A percentile compares a stretch with the other conserved stretches of the same genome.
These are phyloP conservation scores for Euglossa dilemma DNA, from an alignment of 1,140 invertebrate species.

Conservation along the genomic window DNA sequence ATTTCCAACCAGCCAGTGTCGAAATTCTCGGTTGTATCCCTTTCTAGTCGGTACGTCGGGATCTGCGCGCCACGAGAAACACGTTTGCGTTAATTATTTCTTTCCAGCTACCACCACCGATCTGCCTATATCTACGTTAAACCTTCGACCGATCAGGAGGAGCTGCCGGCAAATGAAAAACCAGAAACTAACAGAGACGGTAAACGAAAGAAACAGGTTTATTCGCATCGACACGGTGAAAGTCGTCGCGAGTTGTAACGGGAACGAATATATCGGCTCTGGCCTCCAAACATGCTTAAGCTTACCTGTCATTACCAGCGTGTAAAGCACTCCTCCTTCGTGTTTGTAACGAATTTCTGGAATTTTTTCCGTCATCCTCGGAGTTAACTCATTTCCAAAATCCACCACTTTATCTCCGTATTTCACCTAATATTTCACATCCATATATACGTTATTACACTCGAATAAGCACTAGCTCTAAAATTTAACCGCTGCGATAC, in stretches of 20 bases:
- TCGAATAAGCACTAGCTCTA: not conserved
- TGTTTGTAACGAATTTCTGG: conserved; percentile 81
- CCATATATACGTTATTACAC: not conserved
- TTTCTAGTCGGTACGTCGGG: conserved; percentile 85
- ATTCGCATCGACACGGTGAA: conserved; percentile 48
- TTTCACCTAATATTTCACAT: conserved; percentile 72
- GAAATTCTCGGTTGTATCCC: conserved; percentile 84
- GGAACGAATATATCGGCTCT: not conserved
- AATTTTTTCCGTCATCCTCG: conserved; percentile 77
- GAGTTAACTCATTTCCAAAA: conserved; percentile 84
- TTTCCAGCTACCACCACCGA: not conserved
- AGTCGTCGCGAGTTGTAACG: conserved; percentile 28
- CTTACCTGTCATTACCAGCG: conserved; percentile 85
- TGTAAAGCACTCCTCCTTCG: conserved; percentile 83
- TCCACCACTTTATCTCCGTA: conserved; percentile 79
- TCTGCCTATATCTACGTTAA: not conserved
- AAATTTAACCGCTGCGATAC: not conserved
- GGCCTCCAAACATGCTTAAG: not conserved
- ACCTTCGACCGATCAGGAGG: not conserved
- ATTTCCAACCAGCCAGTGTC: conserved; percentile 89
- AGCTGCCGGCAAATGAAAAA: not conserved
- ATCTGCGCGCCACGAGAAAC: conserved; percentile 77
- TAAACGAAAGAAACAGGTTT: conserved; percentile 60
- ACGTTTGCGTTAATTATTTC: not conserved
- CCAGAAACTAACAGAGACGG: not conserved